Evolutionary conservation across 1,140 invertebrate genomes (phyloP), one percentile per base, ranked within the genome.

Genomic region (Carcinoscorpius rotundicauda): DNA sequence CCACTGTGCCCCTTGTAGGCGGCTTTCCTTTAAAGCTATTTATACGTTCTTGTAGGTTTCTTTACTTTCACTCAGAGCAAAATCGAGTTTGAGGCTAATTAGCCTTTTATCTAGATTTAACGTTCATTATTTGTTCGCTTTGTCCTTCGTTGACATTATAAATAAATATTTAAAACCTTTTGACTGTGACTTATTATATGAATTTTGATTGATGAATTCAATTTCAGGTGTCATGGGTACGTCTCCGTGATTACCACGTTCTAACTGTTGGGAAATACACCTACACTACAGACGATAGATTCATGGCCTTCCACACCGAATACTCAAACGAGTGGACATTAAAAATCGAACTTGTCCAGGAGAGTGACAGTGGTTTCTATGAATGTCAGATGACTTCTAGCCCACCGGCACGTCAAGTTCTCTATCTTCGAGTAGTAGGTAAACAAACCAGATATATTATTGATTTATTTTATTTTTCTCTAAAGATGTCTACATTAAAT

Each of bases 241-340:
- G 91, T 64, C 87, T 92, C 74, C 79, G 87, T 64, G 91, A 93
- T 73, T 86, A 92, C 64, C 89, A 92, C 73, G 80, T 93, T 11
- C 81, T 93, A 60, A 93, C 90, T 0, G 88, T 91, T 4, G 87
- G 87, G 29, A 79, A 86, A 56, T 88, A 88, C 75, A 93, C 90
- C 0, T 93, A 93, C 74, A 92, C 89, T 4, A 88, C 87, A 3
- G 91, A 94, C 76, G 85, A 88, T 74, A 82, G 82, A 10, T 83
- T 83, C 72, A 72, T 88, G 89, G 69, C 89, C 88, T 72, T 84
- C 86, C 77, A 86, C 85, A 74, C 87, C 87, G 75, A 88, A 63
- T 68, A 68, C 53, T 83, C 87, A 51, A 89, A 91, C 72, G 91
- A 94, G 79, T 96, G 91, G 91, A 91, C 89, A 64, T 79, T 96